Base-by-base conservation (phyloP, 2,113 vertebrate species). In the Calypte anna region DNA sequence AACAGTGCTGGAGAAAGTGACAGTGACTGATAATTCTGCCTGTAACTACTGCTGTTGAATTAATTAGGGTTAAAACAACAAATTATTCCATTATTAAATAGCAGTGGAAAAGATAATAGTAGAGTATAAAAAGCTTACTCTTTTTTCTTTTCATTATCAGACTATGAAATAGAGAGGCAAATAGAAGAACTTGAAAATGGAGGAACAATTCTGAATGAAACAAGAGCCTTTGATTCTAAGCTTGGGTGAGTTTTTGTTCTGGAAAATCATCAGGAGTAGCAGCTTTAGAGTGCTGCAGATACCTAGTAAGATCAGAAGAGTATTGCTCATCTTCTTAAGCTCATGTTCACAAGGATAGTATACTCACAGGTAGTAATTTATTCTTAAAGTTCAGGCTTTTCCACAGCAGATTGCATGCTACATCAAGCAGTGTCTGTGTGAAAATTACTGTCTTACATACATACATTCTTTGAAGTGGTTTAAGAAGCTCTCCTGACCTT, bases 111-210 rank as follows among this genome's bases (percentile, higher is more conserved):
- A 95, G 62, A 77, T 87, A 79, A 68, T n/a, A 81, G 10, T 76
- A 23, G 64, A 74, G 38, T 84, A 46, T 70, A 94, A 83, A 31
- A 72, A 85, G 43, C 74, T 91, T 85, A 91, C 33, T 86, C 68
- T 83, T 40, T 73, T 95, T 40, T 93, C 30, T 92, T 97, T 82
- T 79, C 24, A 75, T 97, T 93, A 43, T 72, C 97, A 99, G 99
- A 99, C 97, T 99, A 98, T 94, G 99, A 99, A 98, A 99, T 99
- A 97, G 98, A 98, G 97, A 99, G 99, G 88, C 99, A 99, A 98
- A 99, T 98, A 82, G 93, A 93, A 62, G 97, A 99, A 91, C 97
- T 99, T 86, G 97, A 98, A 97, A 98, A 97, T 72, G 99, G 99
- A 93, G 98, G 98, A 51, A 96, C 93, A 43, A 98, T 99, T 97